Conservation (phyloP, 2,888 invertebrate species). For the Sesia apiformis region DNA sequence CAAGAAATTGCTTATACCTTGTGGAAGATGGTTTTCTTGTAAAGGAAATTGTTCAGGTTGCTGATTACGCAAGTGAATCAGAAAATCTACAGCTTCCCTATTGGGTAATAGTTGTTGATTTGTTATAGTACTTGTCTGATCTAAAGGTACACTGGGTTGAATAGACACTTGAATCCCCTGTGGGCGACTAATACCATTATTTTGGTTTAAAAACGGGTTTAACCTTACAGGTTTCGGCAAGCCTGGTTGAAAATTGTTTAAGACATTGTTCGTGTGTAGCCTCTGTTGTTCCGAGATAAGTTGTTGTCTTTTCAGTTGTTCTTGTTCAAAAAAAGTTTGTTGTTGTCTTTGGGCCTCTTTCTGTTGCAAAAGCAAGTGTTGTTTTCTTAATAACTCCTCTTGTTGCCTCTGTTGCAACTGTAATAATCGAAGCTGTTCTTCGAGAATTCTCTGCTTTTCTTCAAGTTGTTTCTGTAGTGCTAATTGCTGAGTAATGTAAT, state of each 20-base stretch:
- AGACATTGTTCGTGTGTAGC: slow-evolving; percentile 37
- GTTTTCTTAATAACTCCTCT: slow-evolving; percentile 78
- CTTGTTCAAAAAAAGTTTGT: slow-evolving; percentile 31
- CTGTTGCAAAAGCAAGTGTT: slow-evolving; percentile 73
- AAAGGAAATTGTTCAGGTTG: slow-evolving; percentile 60
- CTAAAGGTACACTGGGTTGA: slow-evolving; percentile 62
- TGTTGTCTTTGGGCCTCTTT: slow-evolving; percentile 57
- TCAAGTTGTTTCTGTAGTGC: slow-evolving; percentile 68
- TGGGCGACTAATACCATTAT: slow-evolving; percentile 24
- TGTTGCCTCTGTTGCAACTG: slow-evolving; percentile 81
- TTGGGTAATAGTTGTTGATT: slow-evolving; percentile 75
- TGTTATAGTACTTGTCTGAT: slow-evolving; percentile 37
- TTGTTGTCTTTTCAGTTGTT: slow-evolving; percentile 37
- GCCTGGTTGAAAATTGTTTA: slow-evolving; percentile 41
- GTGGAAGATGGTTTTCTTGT: slow-evolving; percentile 65
- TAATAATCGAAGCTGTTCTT: slow-evolving; percentile 79
- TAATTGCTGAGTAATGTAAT: slow-evolving; percentile 51
- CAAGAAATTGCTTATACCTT: slow-evolving; percentile 52
- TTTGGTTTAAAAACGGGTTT: slow-evolving; percentile 37
- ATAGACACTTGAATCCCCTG: slow-evolving; percentile 57
- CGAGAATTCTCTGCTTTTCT: slow-evolving; percentile 79
- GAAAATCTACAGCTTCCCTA: slow-evolving; percentile 72
- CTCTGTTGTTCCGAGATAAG: slow-evolving; percentile 39
- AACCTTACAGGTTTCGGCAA: slow-evolving; percentile 39
- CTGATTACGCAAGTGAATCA: slow-evolving; percentile 58